phyloP scores from a whole-genome alignment of 2,113 vertebrate genomes.

The Malurus alboscapulatus region DNA sequence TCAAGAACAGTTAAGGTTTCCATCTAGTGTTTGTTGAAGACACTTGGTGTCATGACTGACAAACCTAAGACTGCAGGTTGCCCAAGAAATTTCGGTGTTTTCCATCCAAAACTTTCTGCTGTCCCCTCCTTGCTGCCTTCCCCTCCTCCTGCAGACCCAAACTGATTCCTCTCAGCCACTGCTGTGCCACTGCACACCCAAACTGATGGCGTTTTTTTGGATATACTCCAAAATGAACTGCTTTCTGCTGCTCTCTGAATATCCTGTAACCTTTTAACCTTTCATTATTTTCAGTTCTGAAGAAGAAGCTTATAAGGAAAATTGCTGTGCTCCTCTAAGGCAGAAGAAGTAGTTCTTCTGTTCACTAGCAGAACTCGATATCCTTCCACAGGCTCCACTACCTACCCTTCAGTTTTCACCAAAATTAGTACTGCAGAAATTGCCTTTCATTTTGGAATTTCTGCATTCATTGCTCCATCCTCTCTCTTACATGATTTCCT shows the following conservation, averaged over 20 bases:
- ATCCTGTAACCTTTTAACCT: not conserved
- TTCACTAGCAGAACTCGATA: not conserved
- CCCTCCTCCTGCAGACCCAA: not conserved
- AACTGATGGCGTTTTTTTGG: not conserved
- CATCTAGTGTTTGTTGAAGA: conserved; percentile 50
- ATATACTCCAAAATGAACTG: not conserved
- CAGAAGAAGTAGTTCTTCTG: not conserved
- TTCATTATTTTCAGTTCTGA: not conserved
- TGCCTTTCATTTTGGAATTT: not conserved
- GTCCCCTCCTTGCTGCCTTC: not conserved
- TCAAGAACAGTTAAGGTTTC: conserved; percentile 39
- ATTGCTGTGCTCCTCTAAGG: not conserved
- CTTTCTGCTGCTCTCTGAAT: not conserved
- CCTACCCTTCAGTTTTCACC: not conserved
- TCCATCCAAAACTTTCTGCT: not conserved
- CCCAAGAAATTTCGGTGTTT: not conserved
- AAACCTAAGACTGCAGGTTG: not conserved
- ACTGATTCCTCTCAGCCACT: not conserved
- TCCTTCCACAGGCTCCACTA: not conserved
- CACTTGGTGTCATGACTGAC: not conserved
- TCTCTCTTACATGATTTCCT: not conserved
- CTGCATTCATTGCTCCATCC: not conserved
- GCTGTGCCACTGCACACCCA: accelerated
- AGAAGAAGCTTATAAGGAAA: not conserved
- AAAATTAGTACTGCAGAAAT: accelerated